phyloP scores from a whole-genome alignment of 2,797 vertebrate genomes.

The Helicolenus hilgendorfi region DNA sequence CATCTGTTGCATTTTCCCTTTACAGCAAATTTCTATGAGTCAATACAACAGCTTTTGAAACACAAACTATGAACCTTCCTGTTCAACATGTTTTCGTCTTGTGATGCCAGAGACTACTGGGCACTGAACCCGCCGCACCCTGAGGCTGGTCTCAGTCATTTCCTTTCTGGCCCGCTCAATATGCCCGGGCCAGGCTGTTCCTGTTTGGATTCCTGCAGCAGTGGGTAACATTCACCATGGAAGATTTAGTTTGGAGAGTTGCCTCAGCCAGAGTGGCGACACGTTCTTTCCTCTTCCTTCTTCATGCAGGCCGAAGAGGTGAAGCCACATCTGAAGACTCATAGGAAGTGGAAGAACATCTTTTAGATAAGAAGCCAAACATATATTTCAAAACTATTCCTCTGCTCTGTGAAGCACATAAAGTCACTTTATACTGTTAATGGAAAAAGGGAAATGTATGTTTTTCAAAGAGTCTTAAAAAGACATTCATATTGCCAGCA shows the following conservation, averaged over 20 bases:
- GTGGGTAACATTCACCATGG: constrained; percentile 55
- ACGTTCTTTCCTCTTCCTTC: constrained; percentile 55
- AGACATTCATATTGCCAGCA: not conserved
- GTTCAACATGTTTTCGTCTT: constrained; percentile 2
- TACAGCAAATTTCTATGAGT: not conserved
- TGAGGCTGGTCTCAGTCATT: constrained; percentile 63
- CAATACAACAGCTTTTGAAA: not conserved
- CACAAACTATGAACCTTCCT: not conserved
- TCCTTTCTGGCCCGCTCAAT: constrained; percentile 71
- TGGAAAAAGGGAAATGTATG: not conserved
- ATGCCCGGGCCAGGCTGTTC: constrained; percentile 66
- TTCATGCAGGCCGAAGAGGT: not conserved
- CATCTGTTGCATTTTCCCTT: not conserved
- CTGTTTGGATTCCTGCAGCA: constrained; percentile 85
- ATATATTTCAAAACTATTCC: constrained; percentile 1
- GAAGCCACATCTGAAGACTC: not conserved
- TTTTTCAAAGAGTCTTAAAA: not conserved
- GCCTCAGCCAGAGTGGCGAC: constrained; percentile 50
- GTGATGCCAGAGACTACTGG: constrained; percentile 27
- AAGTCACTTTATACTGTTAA: not conserved
- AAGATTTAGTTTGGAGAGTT: constrained; percentile 60
- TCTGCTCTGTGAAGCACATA: not conserved
- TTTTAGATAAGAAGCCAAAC: constrained; percentile 3
- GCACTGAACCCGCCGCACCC: constrained; percentile 51
- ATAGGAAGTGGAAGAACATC: not conserved